phyloP scores from a whole-genome alignment of 1,140 invertebrate species.

The Macrobrachium nipponense region DNA sequence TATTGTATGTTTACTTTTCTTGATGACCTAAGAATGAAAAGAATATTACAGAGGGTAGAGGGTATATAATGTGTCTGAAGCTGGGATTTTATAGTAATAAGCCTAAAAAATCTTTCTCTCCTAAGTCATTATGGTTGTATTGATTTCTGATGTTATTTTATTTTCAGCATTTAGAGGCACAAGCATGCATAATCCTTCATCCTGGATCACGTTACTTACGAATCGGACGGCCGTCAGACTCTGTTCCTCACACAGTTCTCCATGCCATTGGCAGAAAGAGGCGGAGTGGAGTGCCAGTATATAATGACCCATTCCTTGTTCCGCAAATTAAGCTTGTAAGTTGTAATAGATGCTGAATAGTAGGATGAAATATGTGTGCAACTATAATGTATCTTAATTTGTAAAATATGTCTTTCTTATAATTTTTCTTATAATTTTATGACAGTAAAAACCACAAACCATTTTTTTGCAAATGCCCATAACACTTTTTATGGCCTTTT shows the following conservation, averaged over 20 bases:
- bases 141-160: slow-evolving; percentile 3
- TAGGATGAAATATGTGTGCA: neutral
- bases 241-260: slow-evolving; percentile 84
- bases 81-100: neutral
- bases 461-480: too few species aligned
- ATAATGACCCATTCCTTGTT: slow-evolving; percentile 73
- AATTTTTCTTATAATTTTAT: too few species aligned
- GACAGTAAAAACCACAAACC: too few species aligned
- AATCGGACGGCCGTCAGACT: slow-evolving; percentile 89
- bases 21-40: too few species aligned
- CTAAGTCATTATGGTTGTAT: neutral
- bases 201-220: slow-evolving; percentile 90
- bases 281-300: slow-evolving; percentile 71
- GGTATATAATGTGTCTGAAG: too few species aligned
- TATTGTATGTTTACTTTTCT: too few species aligned
- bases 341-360: neutral
- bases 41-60: too few species aligned
- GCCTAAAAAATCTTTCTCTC: neutral
- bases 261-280: slow-evolving; percentile 85
- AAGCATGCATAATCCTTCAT: slow-evolving; percentile 88
- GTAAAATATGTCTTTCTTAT: neutral
- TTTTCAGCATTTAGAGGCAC: slow-evolving; percentile 77
- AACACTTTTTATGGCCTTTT: too few species aligned
- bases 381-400: neutral
- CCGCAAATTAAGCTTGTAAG: slow-evolving; percentile 65